Base-by-base conservation (phyloP, 2,113 vertebrate species). In the Marcusenius ussheri region DNA sequence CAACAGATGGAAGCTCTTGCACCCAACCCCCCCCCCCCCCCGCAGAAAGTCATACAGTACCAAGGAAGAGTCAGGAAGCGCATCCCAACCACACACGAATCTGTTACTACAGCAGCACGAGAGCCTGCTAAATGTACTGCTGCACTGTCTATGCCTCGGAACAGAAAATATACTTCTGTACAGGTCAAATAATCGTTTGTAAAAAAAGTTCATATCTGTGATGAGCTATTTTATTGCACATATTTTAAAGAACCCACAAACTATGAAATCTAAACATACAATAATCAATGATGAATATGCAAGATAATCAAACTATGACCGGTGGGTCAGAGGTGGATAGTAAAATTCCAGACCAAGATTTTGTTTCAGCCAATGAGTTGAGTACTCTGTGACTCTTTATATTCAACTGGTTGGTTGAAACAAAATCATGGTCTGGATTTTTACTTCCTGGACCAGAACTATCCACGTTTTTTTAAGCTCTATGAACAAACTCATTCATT, bases 1-100 rank as follows among this genome's bases (percentile, higher is more conserved):
- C n/a, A 85, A 24, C 89, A 90, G 89, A 90, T 90, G 24, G 39
- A 3, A 50, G 80, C 89, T 53, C 77, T 83, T 24, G 17, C n/a
- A 47, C 4, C 50, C 13, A 51, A 50, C 49, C 49, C 11, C 0
- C 49, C 49, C 5, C 49, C 50, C 35, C 56, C 56, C 56, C 24
- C 0, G n/a, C n/a, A 31, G n/a, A 66, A 70, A 31, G 62, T 70
- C 10, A 70, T 70, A n/a, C n/a, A n/a, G n/a, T n/a, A 70, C 27
- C n/a, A 27, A n/a, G n/a, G 39, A 46, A 19, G 9, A 66, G 17
- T 77, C 66, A 89, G 58, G 88, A 77, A 50, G 66, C 6, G 19
- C 27, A 89, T 58, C 45, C 21, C 42, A 51, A 35, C 46, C 49
- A 89, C 77, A 85, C 7, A 35, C 21, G 1, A 58, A 47, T 45